A percentile compares a stretch with the other conserved stretches of the same genome.
Conservation (phyloP, 2,113 vertebrate genomes). For the Tenrec ecaudatus region DNA sequence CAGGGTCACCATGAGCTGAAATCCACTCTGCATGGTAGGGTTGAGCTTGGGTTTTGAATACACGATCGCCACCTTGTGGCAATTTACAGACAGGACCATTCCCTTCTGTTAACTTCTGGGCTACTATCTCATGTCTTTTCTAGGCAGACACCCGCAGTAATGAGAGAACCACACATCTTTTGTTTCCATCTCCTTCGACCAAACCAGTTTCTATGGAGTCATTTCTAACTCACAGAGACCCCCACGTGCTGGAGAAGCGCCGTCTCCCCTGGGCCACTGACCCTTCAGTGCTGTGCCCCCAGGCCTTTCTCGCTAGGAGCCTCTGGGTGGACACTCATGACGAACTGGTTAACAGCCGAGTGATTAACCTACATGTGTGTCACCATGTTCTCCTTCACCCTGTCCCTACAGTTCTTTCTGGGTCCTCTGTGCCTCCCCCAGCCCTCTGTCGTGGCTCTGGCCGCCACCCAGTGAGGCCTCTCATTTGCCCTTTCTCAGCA, state of each 20-base stretch:
- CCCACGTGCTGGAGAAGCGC: neutral
- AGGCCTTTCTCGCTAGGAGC: neutral
- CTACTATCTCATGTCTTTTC: neutral
- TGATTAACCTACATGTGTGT: neutral
- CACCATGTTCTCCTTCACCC: neutral
- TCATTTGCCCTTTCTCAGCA: neutral
- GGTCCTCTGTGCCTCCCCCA: neutral
- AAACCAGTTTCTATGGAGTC: neutral
- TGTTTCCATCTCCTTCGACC: neutral
- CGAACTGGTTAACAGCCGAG: neutral
- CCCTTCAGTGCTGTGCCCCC: neutral
- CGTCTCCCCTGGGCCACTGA: neutral
- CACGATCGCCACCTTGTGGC: slow-evolving; percentile 82
- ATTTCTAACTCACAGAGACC: neutral
- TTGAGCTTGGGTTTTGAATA: neutral
- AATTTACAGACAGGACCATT: neutral
- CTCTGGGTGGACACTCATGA: neutral
- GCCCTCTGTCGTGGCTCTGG: neutral
- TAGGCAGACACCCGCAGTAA: neutral
- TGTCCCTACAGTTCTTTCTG: neutral
- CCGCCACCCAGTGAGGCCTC: neutral
- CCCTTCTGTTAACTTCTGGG: neutral
- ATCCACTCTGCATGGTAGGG: too few species aligned
- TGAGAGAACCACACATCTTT: neutral
- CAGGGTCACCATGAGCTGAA: too few species aligned